phyloP scores from a whole-genome alignment of 2,113 vertebrate genomes.

The Heliornis fulica region DNA sequence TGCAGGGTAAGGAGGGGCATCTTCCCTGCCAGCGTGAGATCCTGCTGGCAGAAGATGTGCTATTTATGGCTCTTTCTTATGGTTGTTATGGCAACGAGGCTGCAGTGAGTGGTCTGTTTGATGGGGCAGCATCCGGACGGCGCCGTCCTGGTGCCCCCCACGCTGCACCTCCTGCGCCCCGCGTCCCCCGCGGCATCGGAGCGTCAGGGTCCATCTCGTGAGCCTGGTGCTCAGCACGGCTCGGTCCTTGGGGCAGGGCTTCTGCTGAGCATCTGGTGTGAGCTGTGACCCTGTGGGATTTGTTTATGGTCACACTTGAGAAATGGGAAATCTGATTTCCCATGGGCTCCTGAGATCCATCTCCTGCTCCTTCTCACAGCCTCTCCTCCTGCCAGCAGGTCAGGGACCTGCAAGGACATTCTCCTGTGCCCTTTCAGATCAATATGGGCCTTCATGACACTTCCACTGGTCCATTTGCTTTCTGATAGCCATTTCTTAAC shows the following conservation, averaged over 20 bases:
- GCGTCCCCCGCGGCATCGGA: background rate
- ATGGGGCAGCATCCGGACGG: background rate
- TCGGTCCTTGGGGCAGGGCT: background rate
- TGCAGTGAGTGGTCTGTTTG: background rate
- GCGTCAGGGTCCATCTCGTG: accelerated
- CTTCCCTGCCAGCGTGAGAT: background rate
- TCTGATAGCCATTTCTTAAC: background rate
- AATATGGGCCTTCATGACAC: no score
- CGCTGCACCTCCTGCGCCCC: background rate
- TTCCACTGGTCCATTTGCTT: background rate
- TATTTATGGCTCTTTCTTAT: conserved; percentile 31
- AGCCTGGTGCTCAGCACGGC: background rate
- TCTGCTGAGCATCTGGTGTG: background rate
- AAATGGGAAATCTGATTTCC: background rate
- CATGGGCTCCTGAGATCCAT: background rate
- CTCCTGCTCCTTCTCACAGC: background rate
- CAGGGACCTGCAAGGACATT: background rate
- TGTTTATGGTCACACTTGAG: background rate
- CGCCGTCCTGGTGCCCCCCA: accelerated
- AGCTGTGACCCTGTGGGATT: background rate
- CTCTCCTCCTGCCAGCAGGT: background rate
- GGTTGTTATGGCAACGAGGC: conserved; percentile 43
- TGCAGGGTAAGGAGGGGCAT: background rate
- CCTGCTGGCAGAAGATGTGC: background rate
- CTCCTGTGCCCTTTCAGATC: background rate